Conservation (phyloP, 2,113 vertebrate genomes). For the Tapirus terrestris region DNA sequence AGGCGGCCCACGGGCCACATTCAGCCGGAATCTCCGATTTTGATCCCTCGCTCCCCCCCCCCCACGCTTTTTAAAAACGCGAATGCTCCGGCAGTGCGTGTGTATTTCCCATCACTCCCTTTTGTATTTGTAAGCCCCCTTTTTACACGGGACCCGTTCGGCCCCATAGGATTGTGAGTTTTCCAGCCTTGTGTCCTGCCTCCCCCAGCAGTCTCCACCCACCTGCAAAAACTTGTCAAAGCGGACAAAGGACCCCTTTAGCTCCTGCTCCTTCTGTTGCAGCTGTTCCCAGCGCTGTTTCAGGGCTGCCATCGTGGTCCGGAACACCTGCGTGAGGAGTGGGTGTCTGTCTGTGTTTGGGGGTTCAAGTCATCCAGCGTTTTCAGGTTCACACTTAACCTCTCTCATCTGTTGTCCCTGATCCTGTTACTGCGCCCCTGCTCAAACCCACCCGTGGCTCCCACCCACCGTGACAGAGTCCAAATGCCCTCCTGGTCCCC, state of each 20-base stretch:
- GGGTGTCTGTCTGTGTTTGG: rapidly evolving
- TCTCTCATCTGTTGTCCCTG: background rate
- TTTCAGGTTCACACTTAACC: background rate
- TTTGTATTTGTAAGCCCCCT: background rate
- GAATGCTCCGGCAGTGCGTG: background rate
- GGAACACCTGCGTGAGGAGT: constrained; percentile 79
- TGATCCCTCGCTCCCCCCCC: background rate
- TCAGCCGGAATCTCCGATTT: background rate
- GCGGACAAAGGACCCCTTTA: constrained; percentile 69
- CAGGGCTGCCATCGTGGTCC: constrained; percentile 78
- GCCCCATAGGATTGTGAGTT: background rate
- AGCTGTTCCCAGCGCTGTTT: constrained; percentile 77
- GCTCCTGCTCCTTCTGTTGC: constrained; percentile 74
- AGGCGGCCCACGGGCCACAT: background rate
- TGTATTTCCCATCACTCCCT: background rate
- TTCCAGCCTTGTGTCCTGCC: background rate
- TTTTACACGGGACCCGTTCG: background rate
- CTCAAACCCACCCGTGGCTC: background rate
- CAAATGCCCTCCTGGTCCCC: background rate
- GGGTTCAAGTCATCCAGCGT: rapidly evolving
- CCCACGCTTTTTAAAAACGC: background rate
- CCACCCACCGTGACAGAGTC: background rate
- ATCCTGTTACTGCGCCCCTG: background rate
- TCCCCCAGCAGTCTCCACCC: background rate
- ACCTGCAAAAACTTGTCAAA: constrained; percentile 89